Conservation (phyloP, 2,888 invertebrate genomes). For the Calameuta filiformis region DNA sequence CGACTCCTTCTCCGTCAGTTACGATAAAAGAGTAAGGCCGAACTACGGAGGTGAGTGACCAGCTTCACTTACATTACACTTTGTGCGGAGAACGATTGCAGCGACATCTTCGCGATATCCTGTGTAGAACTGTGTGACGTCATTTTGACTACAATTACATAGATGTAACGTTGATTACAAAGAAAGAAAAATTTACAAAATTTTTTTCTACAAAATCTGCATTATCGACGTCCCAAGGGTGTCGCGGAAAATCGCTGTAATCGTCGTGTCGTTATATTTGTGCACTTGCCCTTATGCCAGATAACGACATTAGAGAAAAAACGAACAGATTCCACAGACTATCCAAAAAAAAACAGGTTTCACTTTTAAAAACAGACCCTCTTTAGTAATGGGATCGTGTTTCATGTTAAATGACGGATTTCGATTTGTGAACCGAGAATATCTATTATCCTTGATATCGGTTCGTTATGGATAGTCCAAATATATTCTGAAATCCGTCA, state of each 20-base stretch:
- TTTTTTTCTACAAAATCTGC: neutral
- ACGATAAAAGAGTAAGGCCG: constrained; percentile 99
- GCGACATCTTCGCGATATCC: neutral
- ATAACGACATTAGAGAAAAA: neutral
- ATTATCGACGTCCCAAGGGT: neutral
- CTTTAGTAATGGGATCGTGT: neutral
- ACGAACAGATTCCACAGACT: neutral
- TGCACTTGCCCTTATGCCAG: neutral
- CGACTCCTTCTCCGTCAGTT: constrained; percentile 95
- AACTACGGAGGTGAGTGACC: constrained; percentile 93
- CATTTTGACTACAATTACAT: neutral
- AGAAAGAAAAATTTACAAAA: neutral
- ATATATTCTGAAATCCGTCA: neutral
- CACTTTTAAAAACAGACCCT: too few relatives aligned
- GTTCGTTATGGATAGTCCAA: neutral
- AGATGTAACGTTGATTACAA: neutral
- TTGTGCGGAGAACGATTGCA: neutral
- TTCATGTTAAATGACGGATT: neutral
- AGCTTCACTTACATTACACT: constrained; percentile 4
- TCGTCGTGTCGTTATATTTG: neutral
- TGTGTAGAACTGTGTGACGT: neutral
- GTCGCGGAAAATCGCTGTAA: neutral
- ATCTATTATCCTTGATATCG: neutral
- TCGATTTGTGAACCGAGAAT: neutral
- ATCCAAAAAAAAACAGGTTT: neutral